These are phyloP conservation scores for Elaphurus davidianus DNA, from an alignment of 2,113 vertebrate genomes.

Conservation along the genomic window DNA sequence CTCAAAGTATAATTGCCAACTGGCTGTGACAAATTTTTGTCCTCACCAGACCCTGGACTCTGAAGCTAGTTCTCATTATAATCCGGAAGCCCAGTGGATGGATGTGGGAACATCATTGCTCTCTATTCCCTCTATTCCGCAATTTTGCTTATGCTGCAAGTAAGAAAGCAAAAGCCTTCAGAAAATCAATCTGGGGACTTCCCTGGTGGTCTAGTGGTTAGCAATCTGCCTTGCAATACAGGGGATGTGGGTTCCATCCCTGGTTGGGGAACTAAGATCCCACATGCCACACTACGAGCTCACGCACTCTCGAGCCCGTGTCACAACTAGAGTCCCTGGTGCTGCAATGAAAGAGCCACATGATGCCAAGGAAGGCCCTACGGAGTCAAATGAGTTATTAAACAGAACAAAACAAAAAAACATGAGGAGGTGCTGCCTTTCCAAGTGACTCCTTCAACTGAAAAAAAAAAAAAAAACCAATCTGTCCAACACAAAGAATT, in stretches of 20 bases:
- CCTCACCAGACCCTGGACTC: background rate
- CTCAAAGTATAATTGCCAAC: background rate
- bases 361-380: background rate
- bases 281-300: background rate
- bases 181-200: background rate
- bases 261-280: background rate
- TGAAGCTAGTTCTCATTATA: background rate
- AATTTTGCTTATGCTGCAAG: background rate
- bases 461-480: background rate
- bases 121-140: background rate
- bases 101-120: background rate
- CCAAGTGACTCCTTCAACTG: background rate
- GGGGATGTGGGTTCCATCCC: background rate
- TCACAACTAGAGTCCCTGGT: background rate
- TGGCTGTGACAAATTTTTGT: background rate
- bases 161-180: background rate
- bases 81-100: background rate
- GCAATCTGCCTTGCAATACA: background rate
- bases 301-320: background rate
- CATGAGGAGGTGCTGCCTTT: background rate
- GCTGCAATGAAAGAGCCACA: background rate
- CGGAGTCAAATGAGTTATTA: background rate
- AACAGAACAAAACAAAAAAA: background rate
- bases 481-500: background rate
- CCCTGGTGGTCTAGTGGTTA: background rate